Base-by-base conservation (phyloP, 2,888 invertebrate species). In the Sesia bembeciformis region DNA sequence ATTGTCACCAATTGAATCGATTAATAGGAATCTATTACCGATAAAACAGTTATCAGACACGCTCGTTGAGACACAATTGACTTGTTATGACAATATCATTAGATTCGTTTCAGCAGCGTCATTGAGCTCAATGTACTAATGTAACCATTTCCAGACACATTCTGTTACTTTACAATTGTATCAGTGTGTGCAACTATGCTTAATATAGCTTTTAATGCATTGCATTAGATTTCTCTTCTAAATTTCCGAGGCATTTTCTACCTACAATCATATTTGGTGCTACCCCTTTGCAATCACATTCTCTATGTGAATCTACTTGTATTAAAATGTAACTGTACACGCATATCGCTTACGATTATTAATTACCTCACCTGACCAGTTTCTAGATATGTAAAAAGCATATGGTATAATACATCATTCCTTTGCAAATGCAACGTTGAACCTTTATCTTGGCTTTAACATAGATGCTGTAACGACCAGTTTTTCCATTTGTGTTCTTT, bases 401-500 rank as follows among this genome's bases (percentile, higher is more conserved):
- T 56, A 56, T 57, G 57, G 53, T 53, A n/a, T n/a, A n/a, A n/a
- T n/a, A 53, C 61, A 53, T 56, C 59, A 60, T 61, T 60, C 58
- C 53, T 49, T 42, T 43, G 40, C 51, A 46, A 56, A 59, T 57
- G 56, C 55, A 58, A 57, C 61, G 56, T 58, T 52, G 53, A 52
- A 52, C 52, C 52, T 50, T 40, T 52, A 8, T 55, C 46, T 46
- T 46, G 46, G 23, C 46, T 46, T 46, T 23, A 46, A 4, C 23
- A 23, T 46, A 8, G 46, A 46, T 46, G 46, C 23, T 5, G 46
- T 46, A 23, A 23, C 23, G 23, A 23, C 46, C 3, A 23, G 46
- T 46, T 7, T 46, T 46, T 46, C 46, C n/a, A 46, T 46, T 46
- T 46, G 8, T 23, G 23, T n/a, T 46, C 23, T 5, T 46, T 46